These are phyloP conservation scores for Oriolus oriolus DNA, from an alignment of 2,113 vertebrate genomes.

Conservation along the genomic window DNA sequence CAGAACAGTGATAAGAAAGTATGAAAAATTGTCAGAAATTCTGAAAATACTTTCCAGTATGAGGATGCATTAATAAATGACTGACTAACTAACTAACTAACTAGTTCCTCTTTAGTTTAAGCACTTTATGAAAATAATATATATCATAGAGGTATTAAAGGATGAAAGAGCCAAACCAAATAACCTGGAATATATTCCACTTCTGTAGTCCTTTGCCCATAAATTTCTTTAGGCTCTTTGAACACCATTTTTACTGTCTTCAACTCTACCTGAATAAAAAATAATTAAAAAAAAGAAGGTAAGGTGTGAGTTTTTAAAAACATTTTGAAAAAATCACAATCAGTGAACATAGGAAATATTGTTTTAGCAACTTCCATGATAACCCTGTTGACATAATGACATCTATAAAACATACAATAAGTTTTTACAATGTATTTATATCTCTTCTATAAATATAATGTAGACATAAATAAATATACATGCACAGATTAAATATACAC, in stretches of 20 bases:
- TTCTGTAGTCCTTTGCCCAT: background rate
- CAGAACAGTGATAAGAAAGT: background rate
- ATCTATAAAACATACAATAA: background rate
- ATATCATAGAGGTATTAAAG: background rate
- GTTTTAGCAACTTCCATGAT: background rate
- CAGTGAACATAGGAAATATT: background rate
- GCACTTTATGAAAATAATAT: background rate
- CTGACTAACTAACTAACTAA: background rate
- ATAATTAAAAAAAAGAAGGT: background rate
- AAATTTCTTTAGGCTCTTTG: background rate
- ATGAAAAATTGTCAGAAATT: background rate
- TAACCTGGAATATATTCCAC: background rate
- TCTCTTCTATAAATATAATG: background rate
- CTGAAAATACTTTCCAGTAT: background rate
- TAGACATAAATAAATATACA: background rate
- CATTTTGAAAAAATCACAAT: background rate
- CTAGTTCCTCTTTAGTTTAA: background rate
- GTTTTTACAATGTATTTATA: background rate
- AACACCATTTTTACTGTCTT: background rate
- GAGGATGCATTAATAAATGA: background rate
- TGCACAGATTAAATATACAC: background rate
- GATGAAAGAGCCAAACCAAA: background rate
- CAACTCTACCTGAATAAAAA: background rate
- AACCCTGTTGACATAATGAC: background rate
- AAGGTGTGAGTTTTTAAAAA: background rate